These are phyloP conservation scores for Amblyteles armatorius DNA, from an alignment of 2,888 invertebrate genomes.

Conservation along the genomic window DNA sequence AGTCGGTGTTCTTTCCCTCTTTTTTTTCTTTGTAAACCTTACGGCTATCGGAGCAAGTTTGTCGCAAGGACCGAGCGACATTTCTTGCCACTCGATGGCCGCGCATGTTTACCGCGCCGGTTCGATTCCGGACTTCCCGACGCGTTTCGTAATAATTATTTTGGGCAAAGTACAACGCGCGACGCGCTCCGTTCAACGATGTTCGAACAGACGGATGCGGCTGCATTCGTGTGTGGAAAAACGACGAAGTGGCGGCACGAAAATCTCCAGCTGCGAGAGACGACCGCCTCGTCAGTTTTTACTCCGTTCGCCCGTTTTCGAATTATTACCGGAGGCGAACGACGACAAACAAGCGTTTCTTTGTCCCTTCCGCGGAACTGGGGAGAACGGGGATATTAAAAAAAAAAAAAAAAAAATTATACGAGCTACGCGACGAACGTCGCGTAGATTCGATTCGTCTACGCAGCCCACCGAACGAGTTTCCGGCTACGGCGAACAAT, in stretches of 20 bases:
- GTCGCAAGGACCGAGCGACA: no score
- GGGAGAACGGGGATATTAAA: neutral
- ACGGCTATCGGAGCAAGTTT: no score
- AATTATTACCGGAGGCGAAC: conserved; percentile 1
- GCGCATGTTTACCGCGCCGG: neutral
- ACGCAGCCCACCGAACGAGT: conserved; percentile 8
- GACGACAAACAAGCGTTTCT: neutral
- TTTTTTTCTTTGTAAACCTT: neutral
- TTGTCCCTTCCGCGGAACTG: neutral
- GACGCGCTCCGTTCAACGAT: neutral
- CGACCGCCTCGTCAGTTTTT: neutral
- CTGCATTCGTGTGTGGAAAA: neutral
- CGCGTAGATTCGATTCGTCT: conserved; percentile 25
- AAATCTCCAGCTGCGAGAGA: neutral
- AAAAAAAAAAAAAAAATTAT: neutral
- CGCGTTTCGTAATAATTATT: conserved; percentile 9
- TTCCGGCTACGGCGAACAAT: conserved; percentile 30
- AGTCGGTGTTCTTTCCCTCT: neutral
- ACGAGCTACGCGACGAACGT: neutral
- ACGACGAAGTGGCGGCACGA: neutral
- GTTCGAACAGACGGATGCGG: neutral
- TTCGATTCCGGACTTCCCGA: neutral
- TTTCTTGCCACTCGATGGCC: neutral
- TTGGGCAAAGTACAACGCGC: neutral
- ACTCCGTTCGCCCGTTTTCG: neutral